These are phyloP conservation scores for Micromesistius poutassou DNA, from an alignment of 2,797 vertebrate species.

Conservation along the genomic window DNA sequence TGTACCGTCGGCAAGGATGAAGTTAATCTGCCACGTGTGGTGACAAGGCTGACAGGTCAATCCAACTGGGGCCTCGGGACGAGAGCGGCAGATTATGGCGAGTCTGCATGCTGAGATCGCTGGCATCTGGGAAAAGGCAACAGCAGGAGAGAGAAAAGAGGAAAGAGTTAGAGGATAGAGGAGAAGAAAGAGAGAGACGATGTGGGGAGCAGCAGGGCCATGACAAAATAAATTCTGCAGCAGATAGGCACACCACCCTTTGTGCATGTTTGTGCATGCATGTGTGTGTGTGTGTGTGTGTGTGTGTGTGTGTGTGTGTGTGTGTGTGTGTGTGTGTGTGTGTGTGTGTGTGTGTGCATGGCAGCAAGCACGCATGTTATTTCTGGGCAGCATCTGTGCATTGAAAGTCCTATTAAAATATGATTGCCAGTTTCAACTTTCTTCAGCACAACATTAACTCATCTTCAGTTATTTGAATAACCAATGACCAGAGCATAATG, in stretches of 20 bases:
- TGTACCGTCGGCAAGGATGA: not conserved
- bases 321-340: too few relatives aligned
- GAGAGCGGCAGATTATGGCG: not conserved
- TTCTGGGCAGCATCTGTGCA: not conserved
- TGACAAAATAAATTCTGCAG: conserved; percentile 32
- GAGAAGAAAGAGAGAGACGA: conserved; percentile 19
- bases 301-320: not conserved
- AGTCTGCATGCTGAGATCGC: conserved; percentile 37
- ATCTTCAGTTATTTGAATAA: not conserved
- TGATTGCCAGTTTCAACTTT: too few relatives aligned
- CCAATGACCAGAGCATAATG: not conserved
- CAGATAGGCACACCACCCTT: conserved; percentile 3
- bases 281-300: not conserved
- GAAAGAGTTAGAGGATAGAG: conserved; percentile 17
- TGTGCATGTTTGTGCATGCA: not conserved
- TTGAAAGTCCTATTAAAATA: too few relatives aligned
- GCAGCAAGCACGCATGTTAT: not conserved
- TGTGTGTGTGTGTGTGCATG: not conserved
- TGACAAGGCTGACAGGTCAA: not conserved
- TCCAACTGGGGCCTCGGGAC: not conserved
- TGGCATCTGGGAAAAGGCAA: conserved; percentile 36
- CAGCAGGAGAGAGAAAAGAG: conserved; percentile 3
- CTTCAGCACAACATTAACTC: not conserved
- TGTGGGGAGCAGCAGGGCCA: conserved; percentile 10
- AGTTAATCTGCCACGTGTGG: conserved; percentile 6